These are phyloP conservation scores for Coremacera marginata DNA, from an alignment of 2,888 invertebrate species.

Conservation along the genomic window DNA sequence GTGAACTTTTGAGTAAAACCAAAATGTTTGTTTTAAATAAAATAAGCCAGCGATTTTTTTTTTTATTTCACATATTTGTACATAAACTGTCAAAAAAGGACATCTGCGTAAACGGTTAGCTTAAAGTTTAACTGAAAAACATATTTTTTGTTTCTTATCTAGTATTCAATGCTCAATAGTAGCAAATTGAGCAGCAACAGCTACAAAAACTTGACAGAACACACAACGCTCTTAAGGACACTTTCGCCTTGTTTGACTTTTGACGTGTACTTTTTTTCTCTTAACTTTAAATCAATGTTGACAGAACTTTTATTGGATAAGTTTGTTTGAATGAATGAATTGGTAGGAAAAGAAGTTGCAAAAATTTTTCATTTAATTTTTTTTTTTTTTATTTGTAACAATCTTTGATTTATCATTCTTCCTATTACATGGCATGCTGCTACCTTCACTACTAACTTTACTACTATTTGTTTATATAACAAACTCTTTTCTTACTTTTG, in stretches of 20 bases:
- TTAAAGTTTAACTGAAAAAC: neutral
- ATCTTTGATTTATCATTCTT: slow-evolving; percentile 33
- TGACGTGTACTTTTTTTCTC: slow-evolving; percentile 39
- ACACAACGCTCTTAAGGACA: neutral
- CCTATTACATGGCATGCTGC: neutral
- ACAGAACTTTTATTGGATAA: slow-evolving; percentile 69
- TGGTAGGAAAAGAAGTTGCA: slow-evolving; percentile 52
- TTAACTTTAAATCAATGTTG: slow-evolving; percentile 67
- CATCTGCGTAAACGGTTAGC: neutral
- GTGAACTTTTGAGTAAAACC: neutral
- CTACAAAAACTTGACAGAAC: neutral
- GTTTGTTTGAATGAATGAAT: slow-evolving; percentile 60
- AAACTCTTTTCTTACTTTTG: neutral
- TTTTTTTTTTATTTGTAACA: slow-evolving; percentile 17
- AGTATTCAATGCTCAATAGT: neutral
- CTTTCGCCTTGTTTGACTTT: neutral
- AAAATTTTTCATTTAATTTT: slow-evolving; percentile 41
- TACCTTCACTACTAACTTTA: neutral
- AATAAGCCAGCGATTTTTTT: neutral
- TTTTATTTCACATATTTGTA: neutral
- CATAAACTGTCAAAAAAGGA: neutral
- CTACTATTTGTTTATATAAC: neutral
- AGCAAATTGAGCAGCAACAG: neutral
- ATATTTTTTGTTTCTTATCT: neutral
- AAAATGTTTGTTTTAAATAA: neutral